Evolutionary conservation across 2,113 vertebrate genomes (phyloP), one percentile per base, ranked within the genome.

Genomic region (Apus apus): DNA sequence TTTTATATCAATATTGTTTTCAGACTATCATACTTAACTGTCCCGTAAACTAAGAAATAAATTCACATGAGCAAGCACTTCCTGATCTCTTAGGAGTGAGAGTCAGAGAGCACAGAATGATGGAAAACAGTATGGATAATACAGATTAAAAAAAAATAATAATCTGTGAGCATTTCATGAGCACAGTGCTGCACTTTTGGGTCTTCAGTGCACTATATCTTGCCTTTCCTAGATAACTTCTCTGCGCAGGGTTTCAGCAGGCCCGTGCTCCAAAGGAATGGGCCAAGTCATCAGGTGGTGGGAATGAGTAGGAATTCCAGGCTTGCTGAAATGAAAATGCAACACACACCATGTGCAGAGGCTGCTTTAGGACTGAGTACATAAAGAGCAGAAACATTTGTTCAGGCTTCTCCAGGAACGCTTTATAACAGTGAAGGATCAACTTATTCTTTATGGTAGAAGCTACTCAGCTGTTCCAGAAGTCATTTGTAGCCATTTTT

Each of bases 81-180:
- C 23, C 36, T 36, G 40, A 16, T 30, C 17, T 51, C 7, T n/a
- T 8, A 11, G 15, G 40, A 62, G 21, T 16, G 21, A 48, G 8
- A 85, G 12, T 6, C 12, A 21, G 2, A 7, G 20, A 18, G 4
- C 2, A n/a, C 20, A 34, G 51, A 32, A 23, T 54, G n/a, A 21
- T 9, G 17, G 20, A 34, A 18, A 61, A 40, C 1, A 23, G 4
- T 17, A 54, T 3, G 32, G 51, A 57, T 15, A 16, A 4, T 38
- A 40, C 0, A 58, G 11, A 38, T 4, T 32, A 57, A 46, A 38
- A 65, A 34, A 57, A 46, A 38, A 65, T 54, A 38, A 38, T 38
- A 38, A 73, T 20, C 36, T 3, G 4, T 5, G 2, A 20, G 4
- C 14, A 3, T 5, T 64, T 6, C 1, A 6, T 9, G 8, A 85